A percentile compares a stretch with the other conserved stretches of the same genome.
Conservation (phyloP, 2,888 invertebrate genomes). For the Heliconius ethilla region DNA sequence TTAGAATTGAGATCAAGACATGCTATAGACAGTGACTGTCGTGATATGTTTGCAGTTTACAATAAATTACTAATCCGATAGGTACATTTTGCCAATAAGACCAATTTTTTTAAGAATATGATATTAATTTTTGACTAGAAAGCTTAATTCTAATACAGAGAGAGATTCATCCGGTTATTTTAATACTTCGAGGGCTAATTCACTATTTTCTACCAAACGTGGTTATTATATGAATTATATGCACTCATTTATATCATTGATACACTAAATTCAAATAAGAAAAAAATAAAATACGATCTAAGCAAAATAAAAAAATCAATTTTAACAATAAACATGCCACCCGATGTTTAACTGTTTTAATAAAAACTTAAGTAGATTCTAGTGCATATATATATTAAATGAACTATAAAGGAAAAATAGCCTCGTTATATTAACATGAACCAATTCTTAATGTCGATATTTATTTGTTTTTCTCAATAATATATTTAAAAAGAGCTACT, state of each 20-base stretch:
- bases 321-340: not conserved
- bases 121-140: conserved; percentile 76
- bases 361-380: conserved; percentile 59
- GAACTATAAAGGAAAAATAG: conserved; percentile 60
- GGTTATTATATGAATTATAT: not conserved
- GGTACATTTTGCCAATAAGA: conserved; percentile 39
- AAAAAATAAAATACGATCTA: too few species aligned
- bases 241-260: not conserved
- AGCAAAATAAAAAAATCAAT: too few species aligned
- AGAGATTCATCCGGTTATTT: conserved; percentile 76
- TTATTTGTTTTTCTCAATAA: not conserved
- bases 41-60: conserved; percentile 38
- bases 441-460: conserved; percentile 24
- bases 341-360: conserved; percentile 43
- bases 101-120: conserved; percentile 38
- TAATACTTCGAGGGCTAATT: conserved; percentile 69
- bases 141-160: conserved; percentile 78
- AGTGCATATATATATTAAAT: conserved; percentile 52
- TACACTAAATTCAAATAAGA: too few species aligned
- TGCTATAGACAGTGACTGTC: conserved; percentile 19
- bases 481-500: conserved; percentile 9
- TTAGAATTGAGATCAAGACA: conserved; percentile 39
- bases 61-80: conserved; percentile 37
- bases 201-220: conserved; percentile 43
- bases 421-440: conserved; percentile 66